phyloP scores from a whole-genome alignment of 2,113 vertebrate genomes.

The Equus quagga region DNA sequence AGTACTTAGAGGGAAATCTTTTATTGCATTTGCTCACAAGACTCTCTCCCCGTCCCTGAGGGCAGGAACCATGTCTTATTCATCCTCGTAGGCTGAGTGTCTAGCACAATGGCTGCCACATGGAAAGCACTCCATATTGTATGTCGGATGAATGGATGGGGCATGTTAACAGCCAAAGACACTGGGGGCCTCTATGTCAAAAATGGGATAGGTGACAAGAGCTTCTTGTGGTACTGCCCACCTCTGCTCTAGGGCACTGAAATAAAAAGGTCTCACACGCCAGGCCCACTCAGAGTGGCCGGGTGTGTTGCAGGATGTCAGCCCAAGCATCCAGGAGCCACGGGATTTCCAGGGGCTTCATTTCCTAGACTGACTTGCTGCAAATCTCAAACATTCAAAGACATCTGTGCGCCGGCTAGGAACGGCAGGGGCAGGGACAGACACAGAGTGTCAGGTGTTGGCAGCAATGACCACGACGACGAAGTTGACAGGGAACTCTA shows the following conservation, averaged over 20 bases:
- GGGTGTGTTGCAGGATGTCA: background rate
- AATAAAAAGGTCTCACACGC: background rate
- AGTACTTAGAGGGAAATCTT: background rate
- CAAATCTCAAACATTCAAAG: background rate
- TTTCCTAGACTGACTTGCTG: background rate
- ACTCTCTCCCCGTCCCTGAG: background rate
- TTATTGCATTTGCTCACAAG: background rate
- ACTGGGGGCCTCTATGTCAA: background rate
- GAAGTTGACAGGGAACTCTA: background rate
- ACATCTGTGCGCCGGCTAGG: background rate
- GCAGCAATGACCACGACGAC: background rate
- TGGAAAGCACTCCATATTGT: background rate
- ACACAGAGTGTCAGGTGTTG: background rate
- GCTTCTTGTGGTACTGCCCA: background rate
- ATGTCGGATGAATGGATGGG: background rate
- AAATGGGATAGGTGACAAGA: background rate
- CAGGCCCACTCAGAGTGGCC: background rate
- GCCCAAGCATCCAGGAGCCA: background rate
- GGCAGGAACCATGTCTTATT: background rate
- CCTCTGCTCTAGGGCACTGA: background rate
- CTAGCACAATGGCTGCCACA: background rate
- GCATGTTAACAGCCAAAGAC: background rate
- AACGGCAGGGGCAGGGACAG: background rate
- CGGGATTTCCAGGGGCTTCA: background rate
- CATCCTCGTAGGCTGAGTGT: background rate